These are phyloP conservation scores for Ferdinandea cuprea DNA, from an alignment of 2,888 invertebrate genomes.

Conservation along the genomic window DNA sequence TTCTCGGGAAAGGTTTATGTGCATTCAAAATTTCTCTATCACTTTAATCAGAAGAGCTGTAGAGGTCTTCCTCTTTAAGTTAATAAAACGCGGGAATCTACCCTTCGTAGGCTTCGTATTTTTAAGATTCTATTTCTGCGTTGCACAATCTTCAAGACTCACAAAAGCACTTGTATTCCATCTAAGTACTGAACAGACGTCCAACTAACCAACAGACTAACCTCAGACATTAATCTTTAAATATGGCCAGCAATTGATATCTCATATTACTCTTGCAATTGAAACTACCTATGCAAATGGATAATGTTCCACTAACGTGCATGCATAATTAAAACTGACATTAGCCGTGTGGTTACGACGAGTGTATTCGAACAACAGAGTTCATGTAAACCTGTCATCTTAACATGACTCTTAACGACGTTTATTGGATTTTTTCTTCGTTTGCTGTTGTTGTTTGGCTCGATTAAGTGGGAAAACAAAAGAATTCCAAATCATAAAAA, in stretches of 20 bases:
- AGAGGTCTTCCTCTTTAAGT: too few relatives aligned
- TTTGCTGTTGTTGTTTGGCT: slow-evolving; percentile 19
- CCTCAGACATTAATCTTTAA: slow-evolving; percentile 10
- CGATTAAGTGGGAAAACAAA: not conserved
- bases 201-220: not conserved
- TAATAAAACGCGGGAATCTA: too few relatives aligned
- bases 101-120: too few relatives aligned
- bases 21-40: too few relatives aligned
- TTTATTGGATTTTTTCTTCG: too few relatives aligned
- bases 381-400: slow-evolving; percentile 37
- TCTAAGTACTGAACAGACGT: not conserved
- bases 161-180: too few relatives aligned
- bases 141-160: too few relatives aligned
- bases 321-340: not conserved
- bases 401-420: slow-evolving; percentile 27
- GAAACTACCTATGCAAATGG: slow-evolving; percentile 19
- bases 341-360: slow-evolving; percentile 2
- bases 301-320: not conserved
- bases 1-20: too few relatives aligned
- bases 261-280: not conserved
- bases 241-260: slow-evolving; percentile 1
- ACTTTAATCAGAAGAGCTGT: too few relatives aligned
- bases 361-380: slow-evolving; percentile 1
- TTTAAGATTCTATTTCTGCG: too few relatives aligned
- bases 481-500: slow-evolving; percentile 17